Evolutionary conservation across 2,888 invertebrate species (phyloP).

Genomic region (Spodoptera picta): DNA sequence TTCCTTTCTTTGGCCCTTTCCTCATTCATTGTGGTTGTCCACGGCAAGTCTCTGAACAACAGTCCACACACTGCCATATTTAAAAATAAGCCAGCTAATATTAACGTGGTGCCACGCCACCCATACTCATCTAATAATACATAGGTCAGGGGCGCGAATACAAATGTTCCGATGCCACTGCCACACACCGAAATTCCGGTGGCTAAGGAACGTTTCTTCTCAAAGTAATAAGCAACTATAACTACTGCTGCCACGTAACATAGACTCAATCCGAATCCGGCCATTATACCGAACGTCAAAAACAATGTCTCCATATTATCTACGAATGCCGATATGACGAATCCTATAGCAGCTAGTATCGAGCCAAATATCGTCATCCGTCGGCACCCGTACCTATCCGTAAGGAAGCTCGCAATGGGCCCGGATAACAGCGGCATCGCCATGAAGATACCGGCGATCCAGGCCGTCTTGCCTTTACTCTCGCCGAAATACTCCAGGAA

Average conservation of each 20-base stretch:
- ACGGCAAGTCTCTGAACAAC: conserved; percentile 92
- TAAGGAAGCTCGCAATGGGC: conserved; percentile 94
- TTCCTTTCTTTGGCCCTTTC: conserved; percentile 90
- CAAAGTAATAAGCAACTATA: conserved; percentile 96
- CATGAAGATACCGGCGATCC: conserved; percentile 97
- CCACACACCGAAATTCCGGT: conserved; percentile 96
- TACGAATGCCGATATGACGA: conserved; percentile 92
- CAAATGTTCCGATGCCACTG: conserved; percentile 95
- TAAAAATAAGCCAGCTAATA: conserved; percentile 93
- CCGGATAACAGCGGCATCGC: conserved; percentile 96
- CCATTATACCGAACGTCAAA: conserved; percentile 94
- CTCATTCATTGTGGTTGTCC: conserved; percentile 89
- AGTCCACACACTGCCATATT: conserved; percentile 95
- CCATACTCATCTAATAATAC: conserved; percentile 93
- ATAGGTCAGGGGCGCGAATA: conserved; percentile 94
- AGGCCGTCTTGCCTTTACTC: conserved; percentile 95
- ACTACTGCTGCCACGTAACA: conserved; percentile 97
- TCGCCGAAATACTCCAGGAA: conserved; percentile 95
- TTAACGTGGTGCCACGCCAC: conserved; percentile 95
- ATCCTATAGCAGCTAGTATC: conserved; percentile 92
- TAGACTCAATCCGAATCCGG: conserved; percentile 95
- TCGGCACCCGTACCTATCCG: conserved; percentile 95
- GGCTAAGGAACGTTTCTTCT: conserved; percentile 94
- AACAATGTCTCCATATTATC: conserved; percentile 93
- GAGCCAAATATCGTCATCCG: conserved; percentile 94